Percentiles rank a stretch among this genome's conserved stretches.
Evolutionary conservation across 2,797 vertebrate species (phyloP).

Genomic region (Anomalospiza imberbis): DNA sequence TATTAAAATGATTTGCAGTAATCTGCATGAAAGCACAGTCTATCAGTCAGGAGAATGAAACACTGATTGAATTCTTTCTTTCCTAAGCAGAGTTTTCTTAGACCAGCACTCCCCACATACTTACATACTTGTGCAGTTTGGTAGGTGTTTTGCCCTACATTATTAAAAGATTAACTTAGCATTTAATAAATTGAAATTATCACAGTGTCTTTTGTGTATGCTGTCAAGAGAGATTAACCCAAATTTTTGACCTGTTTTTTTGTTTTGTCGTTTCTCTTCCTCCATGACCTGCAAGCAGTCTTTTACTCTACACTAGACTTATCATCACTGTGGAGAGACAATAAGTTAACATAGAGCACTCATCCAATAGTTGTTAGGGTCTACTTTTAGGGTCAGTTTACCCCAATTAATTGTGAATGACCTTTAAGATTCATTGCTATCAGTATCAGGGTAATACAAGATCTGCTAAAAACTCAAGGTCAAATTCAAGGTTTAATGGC

Average conservation of each 20-base stretch:
- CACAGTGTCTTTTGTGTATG: neutral
- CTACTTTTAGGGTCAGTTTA: neutral
- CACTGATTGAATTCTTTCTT: neutral
- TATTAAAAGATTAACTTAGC: neutral
- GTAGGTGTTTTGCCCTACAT: neutral
- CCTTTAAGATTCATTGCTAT: neutral
- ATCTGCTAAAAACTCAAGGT: neutral
- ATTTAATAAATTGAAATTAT: conserved; percentile 14
- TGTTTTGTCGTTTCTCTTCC: neutral
- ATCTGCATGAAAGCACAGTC: neutral
- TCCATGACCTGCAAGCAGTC: neutral
- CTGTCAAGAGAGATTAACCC: conserved; percentile 28
- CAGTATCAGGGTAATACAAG: neutral
- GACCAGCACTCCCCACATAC: neutral
- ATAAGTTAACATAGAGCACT: neutral
- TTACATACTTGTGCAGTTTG: neutral
- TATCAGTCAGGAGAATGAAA: neutral
- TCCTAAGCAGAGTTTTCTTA: neutral
- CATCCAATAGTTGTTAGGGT: neutral
- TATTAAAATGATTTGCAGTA: neutral
- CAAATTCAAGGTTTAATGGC: neutral
- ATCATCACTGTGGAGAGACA: neutral
- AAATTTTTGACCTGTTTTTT: neutral
- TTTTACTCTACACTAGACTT: neutral
- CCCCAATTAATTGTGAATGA: neutral